phyloP scores from a whole-genome alignment of 2,113 vertebrate species.

The Puntigrus tetrazona region DNA sequence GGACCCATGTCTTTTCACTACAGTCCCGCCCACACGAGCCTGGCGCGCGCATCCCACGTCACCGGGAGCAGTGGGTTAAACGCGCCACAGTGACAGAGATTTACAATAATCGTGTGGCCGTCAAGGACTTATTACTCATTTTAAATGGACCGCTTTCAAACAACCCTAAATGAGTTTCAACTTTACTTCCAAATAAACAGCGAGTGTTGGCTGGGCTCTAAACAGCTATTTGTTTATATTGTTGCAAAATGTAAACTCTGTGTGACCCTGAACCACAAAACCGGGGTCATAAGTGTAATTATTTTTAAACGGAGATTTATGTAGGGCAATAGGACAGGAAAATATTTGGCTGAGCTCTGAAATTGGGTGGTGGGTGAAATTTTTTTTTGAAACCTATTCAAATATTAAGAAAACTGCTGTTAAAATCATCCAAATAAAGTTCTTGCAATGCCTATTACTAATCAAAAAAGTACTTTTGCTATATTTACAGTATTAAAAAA shows the following conservation, averaged over 20 bases:
- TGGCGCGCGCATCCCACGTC: constrained; percentile 14
- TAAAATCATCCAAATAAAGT: no score
- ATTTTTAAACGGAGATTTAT: no score
- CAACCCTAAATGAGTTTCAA: not conserved
- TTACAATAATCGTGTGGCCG: not conserved
- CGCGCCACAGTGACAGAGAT: not conserved
- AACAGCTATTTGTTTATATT: not conserved
- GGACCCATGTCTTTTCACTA: constrained; percentile 30
- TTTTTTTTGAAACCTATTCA: no score
- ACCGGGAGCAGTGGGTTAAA: constrained; percentile 9
- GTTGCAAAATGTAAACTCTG: not conserved
- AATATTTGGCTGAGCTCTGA: no score
- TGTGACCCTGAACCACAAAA: no score
- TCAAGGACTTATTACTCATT: not conserved
- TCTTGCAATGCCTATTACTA: no score
- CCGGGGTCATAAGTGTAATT: no score
- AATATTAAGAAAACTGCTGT: no score
- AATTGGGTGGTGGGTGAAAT: no score
- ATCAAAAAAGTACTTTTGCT: no score
- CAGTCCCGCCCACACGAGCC: constrained; percentile 43
- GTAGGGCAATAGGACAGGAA: no score
- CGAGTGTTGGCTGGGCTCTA: not conserved
- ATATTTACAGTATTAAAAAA: no score
- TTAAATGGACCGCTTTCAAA: not conserved
- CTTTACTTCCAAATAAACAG: not conserved